phyloP scores from a whole-genome alignment of 2,888 invertebrate genomes.

The Diarsia rubi region DNA sequence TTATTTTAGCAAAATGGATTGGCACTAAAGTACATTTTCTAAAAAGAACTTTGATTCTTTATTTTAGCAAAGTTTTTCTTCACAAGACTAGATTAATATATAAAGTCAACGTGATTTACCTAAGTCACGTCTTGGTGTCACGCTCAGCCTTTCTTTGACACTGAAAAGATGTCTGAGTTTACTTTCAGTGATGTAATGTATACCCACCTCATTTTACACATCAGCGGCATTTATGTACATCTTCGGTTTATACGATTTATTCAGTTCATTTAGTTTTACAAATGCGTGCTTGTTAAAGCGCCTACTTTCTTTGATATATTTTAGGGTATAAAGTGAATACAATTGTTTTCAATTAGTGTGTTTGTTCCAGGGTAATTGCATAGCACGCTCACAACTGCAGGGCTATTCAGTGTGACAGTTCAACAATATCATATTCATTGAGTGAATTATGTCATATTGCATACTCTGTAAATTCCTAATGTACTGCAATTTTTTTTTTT shows the following conservation, averaged over 20 bases:
- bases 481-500: too few species aligned
- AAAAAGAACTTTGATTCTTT: conserved; percentile 1
- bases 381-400: neutral
- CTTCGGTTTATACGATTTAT: conserved; percentile 42
- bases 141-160: conserved; percentile 46
- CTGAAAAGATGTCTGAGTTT: conserved; percentile 42
- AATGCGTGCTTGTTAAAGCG: conserved; percentile 30
- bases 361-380: neutral
- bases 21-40: neutral
- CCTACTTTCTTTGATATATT: conserved; percentile 23
- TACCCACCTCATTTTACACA: conserved; percentile 48
- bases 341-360: conserved; percentile 7
- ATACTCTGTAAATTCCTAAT: too few species aligned
- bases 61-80: conserved; percentile 30
- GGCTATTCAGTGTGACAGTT: neutral
- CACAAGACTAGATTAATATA: conserved; percentile 34
- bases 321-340: conserved; percentile 5
- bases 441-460: too few species aligned
- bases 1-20: conserved; percentile 11
- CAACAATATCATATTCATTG: neutral
- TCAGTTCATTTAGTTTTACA: conserved; percentile 37
- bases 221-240: conserved; percentile 47
- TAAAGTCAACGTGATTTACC: conserved; percentile 44
- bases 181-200: conserved; percentile 47
- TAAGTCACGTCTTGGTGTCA: conserved; percentile 49